A percentile compares a stretch with the other conserved stretches of the same genome.
Evolutionary conservation across 2,888 invertebrate species (phyloP).

Genomic region (Ornithoptera alexandrae): DNA sequence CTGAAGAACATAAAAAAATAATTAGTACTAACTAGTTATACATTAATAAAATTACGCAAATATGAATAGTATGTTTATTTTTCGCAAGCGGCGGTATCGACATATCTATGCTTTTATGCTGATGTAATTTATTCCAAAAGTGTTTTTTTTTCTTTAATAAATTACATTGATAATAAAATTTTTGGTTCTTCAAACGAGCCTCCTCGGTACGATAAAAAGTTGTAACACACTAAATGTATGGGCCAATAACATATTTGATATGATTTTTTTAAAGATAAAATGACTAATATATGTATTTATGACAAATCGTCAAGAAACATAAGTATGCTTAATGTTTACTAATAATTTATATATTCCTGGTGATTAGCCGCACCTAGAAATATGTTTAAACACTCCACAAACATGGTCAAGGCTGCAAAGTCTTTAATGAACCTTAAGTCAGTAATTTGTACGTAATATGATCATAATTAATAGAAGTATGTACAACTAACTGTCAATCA

Average conservation of each 20-base stretch:
- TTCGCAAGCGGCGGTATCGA: no score
- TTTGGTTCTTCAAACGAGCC: no score
- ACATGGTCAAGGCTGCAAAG: constrained; percentile 6
- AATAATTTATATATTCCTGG: constrained; percentile 1
- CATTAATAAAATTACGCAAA: no score
- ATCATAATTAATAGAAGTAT: not conserved
- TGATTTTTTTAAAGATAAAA: not conserved
- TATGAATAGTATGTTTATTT: no score
- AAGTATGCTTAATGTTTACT: not conserved
- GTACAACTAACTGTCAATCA: not conserved
- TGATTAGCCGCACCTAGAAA: constrained; percentile 11
- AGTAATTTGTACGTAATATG: not conserved
- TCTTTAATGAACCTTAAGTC: not conserved
- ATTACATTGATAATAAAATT: no score
- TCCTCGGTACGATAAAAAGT: not conserved
- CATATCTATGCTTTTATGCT: no score
- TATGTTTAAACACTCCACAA: constrained; percentile 9
- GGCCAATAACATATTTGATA: not conserved
- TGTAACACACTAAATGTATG: not conserved
- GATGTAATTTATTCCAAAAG: no score
- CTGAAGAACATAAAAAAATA: no score
- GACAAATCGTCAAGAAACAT: not conserved
- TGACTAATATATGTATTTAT: not conserved
- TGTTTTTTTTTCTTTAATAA: no score
- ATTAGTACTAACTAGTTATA: no score